Percentiles rank a stretch among this genome's conserved stretches.
phyloP scores from a whole-genome alignment of 2,113 vertebrate genomes.

The Atherinomorus stipes region DNA sequence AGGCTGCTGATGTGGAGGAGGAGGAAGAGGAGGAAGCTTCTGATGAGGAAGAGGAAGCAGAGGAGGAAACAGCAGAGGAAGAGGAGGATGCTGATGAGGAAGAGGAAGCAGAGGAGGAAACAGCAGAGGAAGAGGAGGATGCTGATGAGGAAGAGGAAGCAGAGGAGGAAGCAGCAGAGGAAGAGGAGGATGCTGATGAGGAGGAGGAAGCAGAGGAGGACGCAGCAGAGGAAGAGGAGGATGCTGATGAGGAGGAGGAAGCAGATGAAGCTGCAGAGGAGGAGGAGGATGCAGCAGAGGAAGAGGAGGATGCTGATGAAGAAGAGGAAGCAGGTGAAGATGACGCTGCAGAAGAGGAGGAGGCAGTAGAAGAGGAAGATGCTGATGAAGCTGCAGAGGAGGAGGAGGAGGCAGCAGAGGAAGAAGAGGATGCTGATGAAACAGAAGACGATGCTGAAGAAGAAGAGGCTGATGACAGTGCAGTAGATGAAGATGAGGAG shows the following conservation, averaged over 20 bases:
- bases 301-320: background rate
- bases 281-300: background rate
- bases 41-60: constrained; percentile 6
- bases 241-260: background rate
- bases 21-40: background rate
- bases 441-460: constrained; percentile 5
- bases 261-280: background rate
- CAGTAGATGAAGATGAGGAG: background rate
- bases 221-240: background rate
- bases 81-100: background rate
- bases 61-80: background rate
- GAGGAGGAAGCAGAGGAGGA: background rate
- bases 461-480: background rate
- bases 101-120: constrained; percentile 19
- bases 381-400: background rate
- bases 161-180: background rate
- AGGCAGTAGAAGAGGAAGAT: background rate
- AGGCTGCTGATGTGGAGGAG: background rate
- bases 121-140: background rate
- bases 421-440: background rate
- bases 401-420: constrained; percentile 5
- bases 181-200: background rate
- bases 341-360: background rate
- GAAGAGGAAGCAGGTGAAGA: background rate
- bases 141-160: background rate